Conservation (phyloP, 2,113 vertebrate species). For the Melanocharis versteri region DNA sequence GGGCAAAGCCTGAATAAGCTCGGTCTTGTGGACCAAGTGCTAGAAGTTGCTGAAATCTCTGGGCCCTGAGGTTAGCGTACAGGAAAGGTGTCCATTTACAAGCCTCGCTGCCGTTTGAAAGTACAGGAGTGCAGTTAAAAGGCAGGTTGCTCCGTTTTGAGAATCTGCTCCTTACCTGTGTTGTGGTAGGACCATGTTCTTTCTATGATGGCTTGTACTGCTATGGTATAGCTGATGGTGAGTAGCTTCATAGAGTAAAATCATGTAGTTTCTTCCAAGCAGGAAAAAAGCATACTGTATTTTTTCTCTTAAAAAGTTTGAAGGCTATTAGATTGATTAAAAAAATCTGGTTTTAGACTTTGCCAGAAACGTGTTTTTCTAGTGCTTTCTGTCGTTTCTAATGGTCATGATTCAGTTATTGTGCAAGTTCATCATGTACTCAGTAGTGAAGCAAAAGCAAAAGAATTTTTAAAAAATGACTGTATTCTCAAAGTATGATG, state of each 20-base stretch:
- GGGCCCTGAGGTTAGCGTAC: accelerated
- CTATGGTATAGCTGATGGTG: neutral
- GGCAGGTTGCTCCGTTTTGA: neutral
- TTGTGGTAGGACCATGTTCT: neutral
- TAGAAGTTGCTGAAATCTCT: neutral
- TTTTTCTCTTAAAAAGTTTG: neutral
- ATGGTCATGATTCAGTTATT: neutral
- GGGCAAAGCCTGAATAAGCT: neutral
- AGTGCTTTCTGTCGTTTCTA: neutral
- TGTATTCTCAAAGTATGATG: neutral
- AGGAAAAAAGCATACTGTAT: neutral
- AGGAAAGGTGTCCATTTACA: neutral
- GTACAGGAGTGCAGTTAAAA: accelerated
- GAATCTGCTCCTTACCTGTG: neutral
- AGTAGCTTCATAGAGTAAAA: neutral
- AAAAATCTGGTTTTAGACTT: neutral
- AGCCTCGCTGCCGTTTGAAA: neutral
- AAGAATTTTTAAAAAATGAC: neutral
- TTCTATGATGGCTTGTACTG: neutral
- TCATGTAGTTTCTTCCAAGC: neutral
- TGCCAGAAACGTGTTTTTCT: neutral
- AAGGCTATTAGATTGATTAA: neutral
- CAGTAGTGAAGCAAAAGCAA: neutral
- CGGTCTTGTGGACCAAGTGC: neutral
- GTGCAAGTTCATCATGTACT: neutral